A percentile compares a stretch with the other conserved stretches of the same genome.
Evolutionary conservation across 2,113 vertebrate species (phyloP).

Genomic region (Dicentrarchus labrax): DNA sequence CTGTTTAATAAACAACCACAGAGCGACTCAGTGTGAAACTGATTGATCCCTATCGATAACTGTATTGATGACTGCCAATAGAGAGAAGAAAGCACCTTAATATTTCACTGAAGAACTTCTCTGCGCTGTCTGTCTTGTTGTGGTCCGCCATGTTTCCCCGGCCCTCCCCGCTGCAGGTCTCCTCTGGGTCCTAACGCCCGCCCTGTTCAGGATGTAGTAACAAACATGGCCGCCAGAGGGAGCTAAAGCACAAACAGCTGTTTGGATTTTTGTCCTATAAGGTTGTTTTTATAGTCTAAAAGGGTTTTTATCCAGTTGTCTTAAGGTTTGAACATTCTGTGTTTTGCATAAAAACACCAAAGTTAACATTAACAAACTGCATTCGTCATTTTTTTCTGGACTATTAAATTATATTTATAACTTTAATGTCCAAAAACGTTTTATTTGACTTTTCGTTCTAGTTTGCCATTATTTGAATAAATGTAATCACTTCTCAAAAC

Average conservation of each 20-base stretch:
- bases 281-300: too few relatives aligned
- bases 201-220: accelerated
- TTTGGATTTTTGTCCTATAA: neutral
- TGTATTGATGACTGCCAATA: accelerated
- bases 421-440: too few relatives aligned
- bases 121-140: slow-evolving; percentile 20
- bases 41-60: accelerated
- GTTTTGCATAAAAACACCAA: too few relatives aligned
- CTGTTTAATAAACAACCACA: accelerated
- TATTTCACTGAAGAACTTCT: slow-evolving; percentile 67
- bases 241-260: neutral
- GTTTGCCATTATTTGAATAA: too few relatives aligned
- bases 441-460: too few relatives aligned
- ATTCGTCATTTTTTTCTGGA: too few relatives aligned
- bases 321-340: too few relatives aligned
- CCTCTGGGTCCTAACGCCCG: slow-evolving; percentile 60
- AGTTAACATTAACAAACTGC: too few relatives aligned
- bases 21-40: accelerated
- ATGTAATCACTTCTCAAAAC: too few relatives aligned
- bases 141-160: slow-evolving; percentile 79
- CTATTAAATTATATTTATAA: too few relatives aligned
- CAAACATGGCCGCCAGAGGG: slow-evolving; percentile 32
- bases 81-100: slow-evolving; percentile 61
- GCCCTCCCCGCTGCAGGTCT: neutral
- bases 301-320: too few relatives aligned